Base-by-base conservation (phyloP, 2,113 vertebrate species). In the Pogonocichla stellata region DNA sequence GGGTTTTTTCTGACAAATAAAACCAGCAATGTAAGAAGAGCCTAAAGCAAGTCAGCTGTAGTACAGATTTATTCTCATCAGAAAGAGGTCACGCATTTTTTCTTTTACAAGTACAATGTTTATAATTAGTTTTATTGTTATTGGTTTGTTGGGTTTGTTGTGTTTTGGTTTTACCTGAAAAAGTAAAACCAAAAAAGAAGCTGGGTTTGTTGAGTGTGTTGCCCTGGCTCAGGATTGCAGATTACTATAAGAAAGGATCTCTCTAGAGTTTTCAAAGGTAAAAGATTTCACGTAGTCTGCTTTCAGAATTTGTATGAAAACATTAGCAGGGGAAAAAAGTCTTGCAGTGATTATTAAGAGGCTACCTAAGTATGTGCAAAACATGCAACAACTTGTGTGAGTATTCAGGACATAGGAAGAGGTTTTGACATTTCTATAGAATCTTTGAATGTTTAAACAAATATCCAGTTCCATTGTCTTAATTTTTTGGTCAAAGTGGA, bases 1-100 rank as follows among this genome's bases (percentile, higher is more conserved):
- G 31, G 1, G 5, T 40, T 74, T 88, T 88, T 3, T 79, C 38
- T 85, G 38, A 62, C 33, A 78, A 75, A 67, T 56, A 19, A 20
- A 58, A 7, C 13, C 20, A 80, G 14, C 0, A 0, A 22, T 60
- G 10, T 2, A 79, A 40, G 12, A 56, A 75, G 43, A 65, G 24
- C 62, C 45, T 47, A 51, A 78, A 79, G 38, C 20, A 85, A 64
- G 40, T 43, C 66, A 60, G 4, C 22, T 83, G 12, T 47, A 47
- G 24, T 79, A 71, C 61, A 81, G 33, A 64, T 86, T 88, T 85
- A 34, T 31, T 14, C 16, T 71, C 71, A 6, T 19, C 1, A 2
- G 67, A 64, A 71, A 75, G 3, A 67, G 9, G 9, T 60, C n/a
- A 58, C 88, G 8, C 4, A 19, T 70, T 57, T 82, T 72, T 38